Evolutionary conservation across 1,140 invertebrate species (phyloP), one percentile per base, ranked within the genome.

Genomic region (Zaprionus lachaisei): DNA sequence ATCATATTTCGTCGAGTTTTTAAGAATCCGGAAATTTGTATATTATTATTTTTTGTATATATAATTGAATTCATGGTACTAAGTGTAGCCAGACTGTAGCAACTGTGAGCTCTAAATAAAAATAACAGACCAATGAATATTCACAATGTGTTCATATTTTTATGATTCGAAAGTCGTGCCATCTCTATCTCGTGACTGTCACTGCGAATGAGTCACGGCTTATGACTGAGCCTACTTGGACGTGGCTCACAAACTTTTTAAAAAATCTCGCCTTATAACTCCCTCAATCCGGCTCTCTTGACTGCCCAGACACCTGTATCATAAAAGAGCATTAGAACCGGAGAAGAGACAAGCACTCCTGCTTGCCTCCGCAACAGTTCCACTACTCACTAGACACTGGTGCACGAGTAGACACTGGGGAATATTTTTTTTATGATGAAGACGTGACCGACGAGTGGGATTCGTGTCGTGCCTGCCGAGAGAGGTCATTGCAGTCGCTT

Each of bases 201-300:
- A 41, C 17, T 14, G 26, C 63, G 62, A 11, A 72, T 61, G 60
- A 65, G 26, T 65, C 61, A 57, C 44, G 61, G 54, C 61, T 72
- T 72, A 80, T 80, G 69, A 70, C 73, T 49, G 69, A 78, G 65
- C 78, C 64, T 71, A 54, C 61, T 56, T 78, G 73, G 72, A 83
- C 79, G 49, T 41, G 68, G 82, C 67, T 81, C 51, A 72, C 64
- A 67, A 85, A 85, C 79, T 81, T 84, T 75, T 79, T 7, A 6
- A 55, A 47, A 63, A 72, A 75, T 72, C 69, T 72, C 63, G 47
- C 57, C 47, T 56, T 61, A 24, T 49, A 63, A 31, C 65, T 38
- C 41, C 66, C 51, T 22, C 49, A 47, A 41, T 56, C 37, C 37
- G 38, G 20, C 17, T n/a, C 47, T 54, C 44, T 51, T n/a, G 22